Base-by-base conservation (phyloP, 2,113 vertebrate genomes). In the Gopherus flavomarginatus region DNA sequence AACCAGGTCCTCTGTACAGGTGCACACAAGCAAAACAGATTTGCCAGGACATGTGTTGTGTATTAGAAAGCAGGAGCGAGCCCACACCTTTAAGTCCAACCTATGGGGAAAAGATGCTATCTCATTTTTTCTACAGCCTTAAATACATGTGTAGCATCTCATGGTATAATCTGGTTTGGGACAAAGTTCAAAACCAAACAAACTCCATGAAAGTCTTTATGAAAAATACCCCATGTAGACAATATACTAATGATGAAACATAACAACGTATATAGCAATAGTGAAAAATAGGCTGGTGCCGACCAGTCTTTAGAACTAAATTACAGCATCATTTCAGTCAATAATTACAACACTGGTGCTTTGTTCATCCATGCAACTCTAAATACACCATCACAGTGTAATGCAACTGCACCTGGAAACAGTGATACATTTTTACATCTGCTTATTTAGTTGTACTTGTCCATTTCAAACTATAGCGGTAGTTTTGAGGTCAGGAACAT, bases 41-140 rank as follows among this genome's bases (percentile, higher is more conserved):
- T 95, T 72, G 83, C 52, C 80, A 56, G 75, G 8, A 85, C 22
- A 69, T 81, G 31, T 57, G 47, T 35, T 14, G 4, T 83, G 17
- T 69, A 87, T 96, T 85, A 87, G 53, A 91, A 88, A 95, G 85
- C 92, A 93, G 13, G 50, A 31, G 29, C 11, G 85, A 93, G 50
- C 75, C 27, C 65, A 6, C 92, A 77, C 79, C 90, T 81, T 17
- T 35, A 78, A 89, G n/a, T 95, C 87, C 56, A 95, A 78, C 56
- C 75, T 96, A 22, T 47, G 93, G 83, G 87, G 85, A 93, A 97
- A 81, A 93, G 94, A 93, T 97, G 89, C 53, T 75, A 83, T 90
- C 91, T 93, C 95, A 96, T 96, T 96, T 96, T 53, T 65, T 96
- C 85, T 88, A 93, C 95, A 94, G 87, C 94, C 85, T 91, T 90